Conservation (phyloP, 2,888 invertebrate species). For the Operophtera brumata region DNA sequence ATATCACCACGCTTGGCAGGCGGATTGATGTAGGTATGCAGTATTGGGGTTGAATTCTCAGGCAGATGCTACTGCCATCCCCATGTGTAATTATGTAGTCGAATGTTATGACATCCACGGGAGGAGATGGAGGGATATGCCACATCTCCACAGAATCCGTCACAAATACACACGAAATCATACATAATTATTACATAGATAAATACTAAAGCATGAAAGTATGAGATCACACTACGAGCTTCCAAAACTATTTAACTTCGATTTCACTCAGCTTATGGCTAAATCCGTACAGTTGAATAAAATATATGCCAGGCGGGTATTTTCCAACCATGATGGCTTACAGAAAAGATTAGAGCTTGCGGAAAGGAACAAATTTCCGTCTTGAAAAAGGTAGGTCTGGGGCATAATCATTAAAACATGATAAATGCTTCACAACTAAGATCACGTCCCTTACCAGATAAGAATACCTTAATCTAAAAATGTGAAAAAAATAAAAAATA, state of each 20-base stretch:
- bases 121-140: too few relatives aligned
- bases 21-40: too few relatives aligned
- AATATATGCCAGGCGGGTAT: constrained; percentile 18
- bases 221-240: background rate
- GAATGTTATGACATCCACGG: too few relatives aligned
- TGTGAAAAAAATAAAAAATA: constrained; percentile 6
- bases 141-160: too few relatives aligned
- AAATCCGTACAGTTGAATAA: constrained; percentile 15
- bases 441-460: constrained; percentile 20
- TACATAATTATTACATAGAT: too few relatives aligned
- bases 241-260: constrained; percentile 11
- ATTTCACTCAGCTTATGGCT: background rate
- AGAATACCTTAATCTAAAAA: constrained; percentile 8
- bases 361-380: constrained; percentile 43
- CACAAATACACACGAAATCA: background rate
- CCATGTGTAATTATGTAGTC: too few relatives aligned
- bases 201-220: background rate
- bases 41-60: too few relatives aligned
- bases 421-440: constrained; percentile 36
- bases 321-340: constrained; percentile 10
- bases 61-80: too few relatives aligned
- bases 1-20: too few relatives aligned
- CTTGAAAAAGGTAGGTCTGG: constrained; percentile 34
- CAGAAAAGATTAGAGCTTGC: constrained; percentile 37
- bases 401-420: constrained; percentile 42